Evolutionary conservation across 2,797 vertebrate genomes (phyloP).

Genomic region (Sebastes nivosus): DNA sequence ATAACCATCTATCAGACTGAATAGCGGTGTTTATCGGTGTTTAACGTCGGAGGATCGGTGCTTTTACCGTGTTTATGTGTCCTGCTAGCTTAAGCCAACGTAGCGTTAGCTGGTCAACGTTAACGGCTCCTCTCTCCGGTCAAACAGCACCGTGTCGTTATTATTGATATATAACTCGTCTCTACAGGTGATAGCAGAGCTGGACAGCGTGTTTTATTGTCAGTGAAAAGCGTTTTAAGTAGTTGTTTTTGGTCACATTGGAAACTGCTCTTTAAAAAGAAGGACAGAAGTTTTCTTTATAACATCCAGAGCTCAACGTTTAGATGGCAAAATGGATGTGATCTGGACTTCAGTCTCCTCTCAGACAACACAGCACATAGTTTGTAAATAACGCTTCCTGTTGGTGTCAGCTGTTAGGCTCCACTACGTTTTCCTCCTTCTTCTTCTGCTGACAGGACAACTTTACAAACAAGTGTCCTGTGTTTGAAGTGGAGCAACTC

Average conservation of each 20-base stretch:
- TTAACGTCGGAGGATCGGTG: background rate
- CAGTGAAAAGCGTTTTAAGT: background rate
- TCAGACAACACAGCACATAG: constrained; percentile 13
- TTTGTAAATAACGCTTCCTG: constrained; percentile 60
- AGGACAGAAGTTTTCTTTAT: background rate
- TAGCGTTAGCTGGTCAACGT: constrained; percentile 58
- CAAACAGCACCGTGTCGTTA: background rate
- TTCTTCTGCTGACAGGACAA: constrained; percentile 40
- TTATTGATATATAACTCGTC: background rate
- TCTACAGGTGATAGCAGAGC: too few species aligned
- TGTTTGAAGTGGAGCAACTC: constrained; percentile 33
- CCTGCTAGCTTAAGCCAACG: constrained; percentile 68
- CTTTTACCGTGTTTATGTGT: constrained; percentile 58
- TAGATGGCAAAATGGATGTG: constrained; percentile 52
- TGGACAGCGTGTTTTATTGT: background rate
- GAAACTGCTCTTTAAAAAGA: background rate
- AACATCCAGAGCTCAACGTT: background rate
- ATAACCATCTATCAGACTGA: too few species aligned
- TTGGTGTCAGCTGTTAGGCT: constrained; percentile 21
- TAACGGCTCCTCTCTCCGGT: background rate
- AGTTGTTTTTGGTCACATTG: constrained; percentile 6
- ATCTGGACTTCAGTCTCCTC: constrained; percentile 53
- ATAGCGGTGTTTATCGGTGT: background rate
- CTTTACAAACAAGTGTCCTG: constrained; percentile 17
- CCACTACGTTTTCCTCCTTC: constrained; percentile 13